Evolutionary conservation across 2,113 vertebrate genomes (phyloP), one percentile per base, ranked within the genome.

Genomic region (Muntiacus muntjak): DNA sequence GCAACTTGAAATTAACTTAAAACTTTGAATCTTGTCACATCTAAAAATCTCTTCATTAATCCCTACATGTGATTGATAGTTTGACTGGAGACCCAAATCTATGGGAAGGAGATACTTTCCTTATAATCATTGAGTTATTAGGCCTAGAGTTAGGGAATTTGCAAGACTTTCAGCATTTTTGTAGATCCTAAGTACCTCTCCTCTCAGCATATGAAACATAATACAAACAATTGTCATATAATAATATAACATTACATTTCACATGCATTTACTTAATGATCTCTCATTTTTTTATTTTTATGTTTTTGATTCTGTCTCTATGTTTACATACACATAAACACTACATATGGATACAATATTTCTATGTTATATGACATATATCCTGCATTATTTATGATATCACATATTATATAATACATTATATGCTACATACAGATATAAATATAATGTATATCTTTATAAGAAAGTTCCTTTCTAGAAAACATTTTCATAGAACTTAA

Each of bases 1-100:
- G 95, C 33, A 94, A 84, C 33, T 94, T 87, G 87, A 97, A 94
- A 97, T 96, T 96, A 94, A 95, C 47, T 83, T 90, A 84, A 60
- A n/a, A 62, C 87, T 36, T 74, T 81, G 15, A 81, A 12, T 86
- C 9, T 6, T 92, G 45, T 91, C 76, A 87, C 36, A 87, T 60
- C 28, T 96, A 82, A 97, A 96, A 93, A 95, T 89, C 14, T 93
- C 58, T 96, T 96, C 74, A 82, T 87, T 76, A 74, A 88, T 86
- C 54, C 58, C 33, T 55, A n/a, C 6, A n/a, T 5, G 74, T 88
- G 47, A 78, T 58, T 55, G 43, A 74, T 79, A 33, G 12, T 94
- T 97, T 88, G 21, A 33, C 55, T 90, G 74, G 33, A 62, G 64
- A 60, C 25, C 30, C 78, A 96, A 79, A 54, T 87, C 52, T 54